Evolutionary conservation across 1,140 invertebrate genomes (phyloP).

Genomic region (Eriocheir sinensis): DNA sequence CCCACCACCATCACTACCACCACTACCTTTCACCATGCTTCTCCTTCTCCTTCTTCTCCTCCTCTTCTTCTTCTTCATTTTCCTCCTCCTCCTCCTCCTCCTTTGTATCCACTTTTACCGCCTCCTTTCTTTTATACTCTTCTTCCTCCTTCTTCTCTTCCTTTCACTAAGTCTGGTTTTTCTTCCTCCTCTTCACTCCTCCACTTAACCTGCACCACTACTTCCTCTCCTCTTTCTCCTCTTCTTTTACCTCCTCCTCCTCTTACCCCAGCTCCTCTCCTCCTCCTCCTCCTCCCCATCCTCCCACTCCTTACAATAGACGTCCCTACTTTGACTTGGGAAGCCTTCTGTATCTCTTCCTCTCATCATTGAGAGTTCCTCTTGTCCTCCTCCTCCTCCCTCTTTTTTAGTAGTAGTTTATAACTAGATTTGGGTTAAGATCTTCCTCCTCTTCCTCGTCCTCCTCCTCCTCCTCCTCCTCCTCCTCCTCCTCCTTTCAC

Average conservation of each 20-base stretch:
- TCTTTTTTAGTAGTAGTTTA: too few relatives aligned
- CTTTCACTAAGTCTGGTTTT: neutral
- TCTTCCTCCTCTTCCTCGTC: neutral
- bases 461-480: neutral
- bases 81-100: neutral
- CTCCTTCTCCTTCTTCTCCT: neutral
- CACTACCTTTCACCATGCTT: neutral
- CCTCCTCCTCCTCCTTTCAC: neutral
- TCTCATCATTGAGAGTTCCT: too few relatives aligned
- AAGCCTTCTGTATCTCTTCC: too few relatives aligned
- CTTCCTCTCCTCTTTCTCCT: neutral
- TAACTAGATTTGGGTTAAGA: too few relatives aligned
- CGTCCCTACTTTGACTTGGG: too few relatives aligned
- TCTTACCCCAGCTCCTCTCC: neutral
- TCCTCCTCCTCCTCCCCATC: neutral
- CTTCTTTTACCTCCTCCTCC: neutral
- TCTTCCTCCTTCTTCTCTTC: neutral
- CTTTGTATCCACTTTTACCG: neutral
- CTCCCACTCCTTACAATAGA: too few relatives aligned
- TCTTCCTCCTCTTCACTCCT: neutral
- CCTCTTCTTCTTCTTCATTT: neutral
- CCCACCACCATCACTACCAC: neutral
- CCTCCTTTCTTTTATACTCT: neutral
- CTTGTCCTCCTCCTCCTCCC: too few relatives aligned
- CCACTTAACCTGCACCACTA: neutral